Conservation (phyloP, 2,888 invertebrate genomes). For the Seira musarum region DNA sequence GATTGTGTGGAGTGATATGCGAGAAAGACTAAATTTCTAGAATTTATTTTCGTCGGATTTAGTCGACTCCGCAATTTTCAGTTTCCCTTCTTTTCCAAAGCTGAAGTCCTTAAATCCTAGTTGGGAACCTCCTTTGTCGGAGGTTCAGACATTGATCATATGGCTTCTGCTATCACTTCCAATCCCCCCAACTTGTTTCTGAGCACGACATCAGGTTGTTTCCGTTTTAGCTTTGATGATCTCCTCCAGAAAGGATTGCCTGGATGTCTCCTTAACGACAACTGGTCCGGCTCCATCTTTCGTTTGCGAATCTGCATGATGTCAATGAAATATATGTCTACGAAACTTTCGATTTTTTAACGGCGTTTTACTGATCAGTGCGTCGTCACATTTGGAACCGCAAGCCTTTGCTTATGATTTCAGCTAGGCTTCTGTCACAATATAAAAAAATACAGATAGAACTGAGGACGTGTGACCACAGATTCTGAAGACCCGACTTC, state of each 20-base stretch:
- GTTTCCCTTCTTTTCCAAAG: constrained; percentile 68
- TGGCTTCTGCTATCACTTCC: not conserved
- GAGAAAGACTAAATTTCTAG: constrained; percentile 85
- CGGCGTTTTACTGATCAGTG: constrained; percentile 74
- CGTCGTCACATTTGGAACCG: too few species aligned
- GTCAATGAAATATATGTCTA: constrained; percentile 43
- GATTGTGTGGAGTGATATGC: constrained; percentile 74
- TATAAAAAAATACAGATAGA: too few species aligned
- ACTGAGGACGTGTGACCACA: too few species aligned
- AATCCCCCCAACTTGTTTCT: not conserved
- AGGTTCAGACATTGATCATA: constrained; percentile 56
- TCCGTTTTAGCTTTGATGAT: constrained; percentile 37
- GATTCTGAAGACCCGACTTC: too few species aligned
- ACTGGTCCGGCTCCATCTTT: constrained; percentile 19
- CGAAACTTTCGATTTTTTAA: constrained; percentile 66
- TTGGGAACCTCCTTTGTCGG: too few species aligned
- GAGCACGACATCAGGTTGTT: constrained; percentile 18
- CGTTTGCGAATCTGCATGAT: constrained; percentile 34
- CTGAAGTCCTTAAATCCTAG: constrained; percentile 48
- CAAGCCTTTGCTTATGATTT: too few species aligned
- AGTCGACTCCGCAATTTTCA: constrained; percentile 82
- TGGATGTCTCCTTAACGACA: constrained; percentile 37
- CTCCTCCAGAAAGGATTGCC: constrained; percentile 33
- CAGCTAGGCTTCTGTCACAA: too few species aligned
- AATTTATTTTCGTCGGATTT: constrained; percentile 73